Conservation (phyloP, 1,140 invertebrate species). For the Phenacoccus solenopsis region DNA sequence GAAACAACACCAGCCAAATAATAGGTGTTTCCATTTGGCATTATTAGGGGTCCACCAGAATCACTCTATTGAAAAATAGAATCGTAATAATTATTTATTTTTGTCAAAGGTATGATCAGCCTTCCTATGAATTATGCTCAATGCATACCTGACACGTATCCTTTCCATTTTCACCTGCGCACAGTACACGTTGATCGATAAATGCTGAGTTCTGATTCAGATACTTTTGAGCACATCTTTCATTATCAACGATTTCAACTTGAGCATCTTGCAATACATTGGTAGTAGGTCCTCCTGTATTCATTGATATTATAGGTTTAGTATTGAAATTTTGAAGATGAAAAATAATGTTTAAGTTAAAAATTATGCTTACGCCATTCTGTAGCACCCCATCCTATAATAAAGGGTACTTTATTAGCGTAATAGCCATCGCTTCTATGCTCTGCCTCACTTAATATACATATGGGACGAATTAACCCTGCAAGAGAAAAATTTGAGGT, state of each 20-base stretch:
- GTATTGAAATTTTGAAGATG: no score
- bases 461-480: not conserved
- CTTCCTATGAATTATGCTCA: no score
- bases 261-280: slow-evolving; percentile 49
- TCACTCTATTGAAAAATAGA: no score
- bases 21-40: slow-evolving; percentile 20
- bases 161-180: no score
- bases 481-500: not conserved
- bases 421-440: no score
- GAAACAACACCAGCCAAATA: no score
- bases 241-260: slow-evolving; percentile 50
- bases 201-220: slow-evolving; percentile 16
- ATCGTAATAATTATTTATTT: not conserved
- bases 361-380: not conserved
- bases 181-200: no score
- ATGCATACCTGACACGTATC: no score
- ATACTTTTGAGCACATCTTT: slow-evolving; percentile 47
- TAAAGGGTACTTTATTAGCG: not conserved
- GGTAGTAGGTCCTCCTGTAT: no score
- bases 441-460: no score
- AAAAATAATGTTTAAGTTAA: not conserved
- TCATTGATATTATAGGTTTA: no score
- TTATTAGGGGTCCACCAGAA: no score
- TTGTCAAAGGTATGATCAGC: not conserved
- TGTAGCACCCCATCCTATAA: slow-evolving; percentile 5